Base-by-base conservation (phyloP, 2,888 invertebrate species). In the Philaethria dido region DNA sequence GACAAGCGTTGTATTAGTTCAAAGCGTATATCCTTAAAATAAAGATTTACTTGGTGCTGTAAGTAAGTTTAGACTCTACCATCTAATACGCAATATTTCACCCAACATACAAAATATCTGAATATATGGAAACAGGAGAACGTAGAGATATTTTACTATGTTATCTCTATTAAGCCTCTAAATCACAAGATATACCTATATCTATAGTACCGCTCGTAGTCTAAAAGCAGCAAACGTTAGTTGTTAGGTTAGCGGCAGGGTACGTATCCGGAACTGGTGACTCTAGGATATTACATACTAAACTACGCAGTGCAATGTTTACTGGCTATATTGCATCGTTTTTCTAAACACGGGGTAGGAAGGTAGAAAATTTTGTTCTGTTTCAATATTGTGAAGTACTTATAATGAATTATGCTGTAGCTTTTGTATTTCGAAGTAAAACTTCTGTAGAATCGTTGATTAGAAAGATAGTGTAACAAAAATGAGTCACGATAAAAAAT, bases 251-350 rank as follows among this genome's bases (percentile, higher is more conserved):
- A 48, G 57, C 71, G 80, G 78, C 74, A 72, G 72, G 73, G 74
- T 75, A 75, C n/a, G 78, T 66, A 79, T 75, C 80, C 82, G 84
- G 85, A 83, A 82, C 79, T 75, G 78, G 76, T 77, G 78, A 78
- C 78, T 79, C 73, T 75, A 74, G 88, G 85, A 88, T 88, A 88
- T 88, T 87, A 83, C 83, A 82, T 80, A 80, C 83, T 85, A 83
- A 83, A 84, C 83, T 79, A 83, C 77, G 68, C 69, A 65, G 59
- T 71, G 73, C 70, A 74, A 71, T 73, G 76, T 72, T 73, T 71
- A 70, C 69, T 64, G 66, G 66, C 67, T 70, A 68, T 72, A 59
- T 68, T 69, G 62, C 69, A 25, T 59, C 44, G 62, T 54, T 66
- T 64, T 57, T 44, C 55, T 48, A 64, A 67, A 48, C 14, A 14